Evolutionary conservation across 2,797 vertebrate genomes (phyloP), one percentile per base, ranked within the genome.

Genomic region (Poeciliopsis presidionis): DNA sequence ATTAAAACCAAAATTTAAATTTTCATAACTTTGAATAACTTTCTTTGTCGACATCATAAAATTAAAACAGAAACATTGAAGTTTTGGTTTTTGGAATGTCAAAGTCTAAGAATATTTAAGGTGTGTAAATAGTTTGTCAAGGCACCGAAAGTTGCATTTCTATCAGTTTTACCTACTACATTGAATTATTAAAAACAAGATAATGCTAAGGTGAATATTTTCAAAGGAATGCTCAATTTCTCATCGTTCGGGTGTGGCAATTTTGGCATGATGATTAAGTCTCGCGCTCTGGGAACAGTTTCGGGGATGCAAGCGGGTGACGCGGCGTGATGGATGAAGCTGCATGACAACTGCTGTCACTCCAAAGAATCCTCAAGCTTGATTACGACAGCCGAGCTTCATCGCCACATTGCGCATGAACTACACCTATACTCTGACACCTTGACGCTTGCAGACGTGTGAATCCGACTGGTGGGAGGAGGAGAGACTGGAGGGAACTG

Each of bases 291-390:
- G 70, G 63, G 76, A 74, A 59, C 67, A 45, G 45, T 78, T 69
- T 81, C 67, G 25, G 49, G 69, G 78, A 84, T 80, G 90, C 46
- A 73, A 84, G 72, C 80, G 73, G 53, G 9, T 88, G 74, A 84
- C 72, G 57, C 74, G 75, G 74, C 78, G 83, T 84, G 86, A 88
- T 67, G 79, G 89, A 88, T 55, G 46, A 73, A 61, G 81, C 73
- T 81, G 81, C 80, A 85, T 77, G 86, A 88, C 86, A 85, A 84
- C 79, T 63, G 81, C 89, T 89, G 89, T 91, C 89, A 90, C 81
- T 84, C 84, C 81, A 77, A 84, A 76, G 76, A 83, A 84, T 89
- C 79, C 61, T 76, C 75, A 8, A 75, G 86, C 84, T 84, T 81
- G 85, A 87, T 88, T 85, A 76, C 80, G 63, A 78, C 33, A 77